phyloP scores from a whole-genome alignment of 2,888 invertebrate species.

The Brachyptera risi region DNA sequence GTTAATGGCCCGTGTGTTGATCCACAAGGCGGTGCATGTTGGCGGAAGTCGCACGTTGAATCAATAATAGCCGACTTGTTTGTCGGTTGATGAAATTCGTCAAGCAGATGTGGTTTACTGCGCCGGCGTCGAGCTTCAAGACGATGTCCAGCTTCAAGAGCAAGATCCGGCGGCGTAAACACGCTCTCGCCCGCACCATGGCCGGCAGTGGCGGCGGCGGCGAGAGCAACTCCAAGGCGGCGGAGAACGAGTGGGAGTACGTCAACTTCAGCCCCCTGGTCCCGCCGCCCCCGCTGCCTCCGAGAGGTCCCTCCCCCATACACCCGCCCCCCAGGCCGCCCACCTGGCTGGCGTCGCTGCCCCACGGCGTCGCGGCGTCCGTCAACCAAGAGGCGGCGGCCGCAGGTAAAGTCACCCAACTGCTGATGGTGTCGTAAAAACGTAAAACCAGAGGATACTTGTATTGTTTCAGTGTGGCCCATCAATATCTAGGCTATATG shows the following conservation, averaged over 20 bases:
- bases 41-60: no score
- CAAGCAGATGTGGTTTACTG: conserved; percentile 41
- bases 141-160: conserved; percentile 46
- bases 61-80: no score
- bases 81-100: background rate
- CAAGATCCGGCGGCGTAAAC: conserved; percentile 40
- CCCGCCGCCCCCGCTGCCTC: conserved; percentile 27
- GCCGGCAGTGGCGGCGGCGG: conserved; percentile 42
- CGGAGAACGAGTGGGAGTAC: conserved; percentile 43
- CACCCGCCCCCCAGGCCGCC: conserved; percentile 27
- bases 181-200: conserved; percentile 42
- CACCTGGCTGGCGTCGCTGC: conserved; percentile 26
- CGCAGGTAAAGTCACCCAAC: no score
- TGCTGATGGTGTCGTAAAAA: no score
- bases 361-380: conserved; percentile 5
- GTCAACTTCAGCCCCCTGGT: conserved; percentile 42
- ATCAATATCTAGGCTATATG: no score
- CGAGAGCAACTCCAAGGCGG: conserved; percentile 42
- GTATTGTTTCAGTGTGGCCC: no score
- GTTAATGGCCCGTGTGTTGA: no score
- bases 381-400: conserved; percentile 2
- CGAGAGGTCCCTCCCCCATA: conserved; percentile 27
- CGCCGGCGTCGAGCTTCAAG: conserved; percentile 41
- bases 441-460: no score
- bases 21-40: no score